phyloP scores from a whole-genome alignment of 2,888 invertebrate genomes.

The Oscheius sp. region DNA sequence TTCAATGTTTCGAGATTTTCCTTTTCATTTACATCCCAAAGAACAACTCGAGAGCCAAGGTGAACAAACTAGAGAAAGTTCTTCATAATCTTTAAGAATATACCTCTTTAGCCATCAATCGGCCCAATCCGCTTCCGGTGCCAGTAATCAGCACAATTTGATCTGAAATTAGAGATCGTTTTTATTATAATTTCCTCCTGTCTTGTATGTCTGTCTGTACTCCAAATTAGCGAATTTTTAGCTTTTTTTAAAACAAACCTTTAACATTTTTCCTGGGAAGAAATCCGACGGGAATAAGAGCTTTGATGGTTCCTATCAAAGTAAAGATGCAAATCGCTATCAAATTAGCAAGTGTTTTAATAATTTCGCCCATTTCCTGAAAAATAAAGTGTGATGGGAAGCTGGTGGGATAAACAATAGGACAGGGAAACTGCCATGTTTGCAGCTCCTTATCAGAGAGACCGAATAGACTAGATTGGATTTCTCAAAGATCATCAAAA shows the following conservation, averaged over 20 bases:
- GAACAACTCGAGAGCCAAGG: conserved; percentile 78
- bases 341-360: conserved; percentile 32
- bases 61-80: conserved; percentile 62
- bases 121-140: conserved; percentile 86
- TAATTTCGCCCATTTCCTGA: conserved; percentile 39
- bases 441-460: not conserved
- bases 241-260: conserved; percentile 71
- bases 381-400: too few species aligned
- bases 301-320: conserved; percentile 40
- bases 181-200: too few species aligned
- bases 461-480: conserved; percentile 10
- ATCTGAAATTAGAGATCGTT: conserved; percentile 71
- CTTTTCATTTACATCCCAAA: conserved; percentile 87
- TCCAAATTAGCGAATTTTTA: not conserved
- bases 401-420: too few species aligned
- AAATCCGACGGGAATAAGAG: conserved; percentile 49
- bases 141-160: conserved; percentile 87
- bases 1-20: conserved; percentile 84
- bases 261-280: conserved; percentile 78
- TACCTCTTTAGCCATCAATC: conserved; percentile 72
- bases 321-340: conserved; percentile 35
- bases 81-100: not conserved
- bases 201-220: too few species aligned
- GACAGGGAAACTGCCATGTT: not conserved
- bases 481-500: too few species aligned